A percentile compares a stretch with the other conserved stretches of the same genome.
These are phyloP conservation scores for Scaptomyza reducta DNA, from an alignment of 2,888 invertebrate species.

Conservation along the genomic window DNA sequence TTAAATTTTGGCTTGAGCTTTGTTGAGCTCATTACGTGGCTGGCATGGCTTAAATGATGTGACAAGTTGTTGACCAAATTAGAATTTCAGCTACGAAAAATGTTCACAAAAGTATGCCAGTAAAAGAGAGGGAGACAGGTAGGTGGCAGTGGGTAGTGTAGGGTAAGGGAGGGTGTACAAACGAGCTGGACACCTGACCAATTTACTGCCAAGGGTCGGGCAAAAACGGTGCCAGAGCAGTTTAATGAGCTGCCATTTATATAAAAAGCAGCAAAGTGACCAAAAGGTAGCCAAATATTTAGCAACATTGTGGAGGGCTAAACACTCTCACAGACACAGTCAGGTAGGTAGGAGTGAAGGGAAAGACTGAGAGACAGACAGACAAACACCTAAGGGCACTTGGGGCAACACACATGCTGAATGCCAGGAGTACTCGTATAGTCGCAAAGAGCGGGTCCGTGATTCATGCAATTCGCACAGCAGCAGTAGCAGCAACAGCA, in stretches of 20 bases:
- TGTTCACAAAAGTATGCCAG: conserved; percentile 40
- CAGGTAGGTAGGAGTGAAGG: background rate
- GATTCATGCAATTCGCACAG: conserved; percentile 80
- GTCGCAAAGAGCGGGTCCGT: conserved; percentile 47
- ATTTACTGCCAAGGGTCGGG: conserved; percentile 54
- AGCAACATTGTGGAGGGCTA: conserved; percentile 57
- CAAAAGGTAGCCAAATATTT: conserved; percentile 75
- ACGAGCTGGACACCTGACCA: conserved; percentile 52
- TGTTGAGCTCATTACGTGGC: conserved; percentile 73
- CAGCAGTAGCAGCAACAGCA: conserved; percentile 19
- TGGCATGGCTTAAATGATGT: conserved; percentile 68
- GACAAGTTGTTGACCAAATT: conserved; percentile 70
- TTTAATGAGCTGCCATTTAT: conserved; percentile 81
- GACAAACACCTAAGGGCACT: conserved; percentile 42
- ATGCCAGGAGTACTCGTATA: conserved; percentile 29
- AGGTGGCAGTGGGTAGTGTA: background rate
- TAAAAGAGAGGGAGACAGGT: background rate
- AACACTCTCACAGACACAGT: conserved; percentile 19
- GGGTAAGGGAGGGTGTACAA: background rate
- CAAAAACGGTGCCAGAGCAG: conserved; percentile 61
- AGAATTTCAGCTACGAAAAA: conserved; percentile 54
- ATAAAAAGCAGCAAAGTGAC: conserved; percentile 70
- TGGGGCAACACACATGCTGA: conserved; percentile 51
- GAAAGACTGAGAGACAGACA: conserved; percentile 12
- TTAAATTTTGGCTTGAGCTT: conserved; percentile 59